Evolutionary conservation across 2,797 vertebrate species (phyloP).

Genomic region (Arremon brunneinucha): DNA sequence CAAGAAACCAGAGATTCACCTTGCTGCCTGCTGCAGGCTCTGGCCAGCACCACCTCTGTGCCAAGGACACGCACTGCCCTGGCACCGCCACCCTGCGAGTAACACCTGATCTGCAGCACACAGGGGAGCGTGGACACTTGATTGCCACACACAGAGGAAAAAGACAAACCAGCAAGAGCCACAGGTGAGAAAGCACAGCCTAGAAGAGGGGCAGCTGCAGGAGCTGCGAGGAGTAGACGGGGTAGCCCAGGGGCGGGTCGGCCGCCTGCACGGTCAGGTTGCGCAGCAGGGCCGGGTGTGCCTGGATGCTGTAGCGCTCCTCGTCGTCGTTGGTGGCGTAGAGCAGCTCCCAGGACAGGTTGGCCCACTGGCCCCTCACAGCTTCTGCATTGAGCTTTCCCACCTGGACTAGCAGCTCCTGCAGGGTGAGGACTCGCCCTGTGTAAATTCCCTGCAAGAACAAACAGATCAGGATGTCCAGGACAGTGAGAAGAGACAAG

Average conservation of each 20-base stretch:
- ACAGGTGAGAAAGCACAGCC: fast-evolving
- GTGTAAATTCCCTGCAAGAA: slow-evolving; percentile 89
- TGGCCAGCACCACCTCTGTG: neutral
- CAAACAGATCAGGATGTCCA: neutral
- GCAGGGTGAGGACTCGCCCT: slow-evolving; percentile 88
- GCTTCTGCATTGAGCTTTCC: slow-evolving; percentile 91
- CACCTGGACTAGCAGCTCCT: slow-evolving; percentile 89
- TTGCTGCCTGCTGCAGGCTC: neutral
- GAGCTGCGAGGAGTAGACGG: slow-evolving; percentile 90
- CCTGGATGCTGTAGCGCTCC: slow-evolving; percentile 97
- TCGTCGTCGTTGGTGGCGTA: slow-evolving; percentile 97
- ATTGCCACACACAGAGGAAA: neutral
- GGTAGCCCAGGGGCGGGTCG: slow-evolving; percentile 93
- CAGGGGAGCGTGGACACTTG: neutral
- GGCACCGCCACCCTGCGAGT: neutral
- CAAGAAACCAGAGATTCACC: neutral
- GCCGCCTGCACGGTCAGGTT: slow-evolving; percentile 95
- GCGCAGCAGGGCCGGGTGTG: slow-evolving; percentile 90
- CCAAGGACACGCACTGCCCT: fast-evolving
- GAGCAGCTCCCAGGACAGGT: slow-evolving; percentile 96
- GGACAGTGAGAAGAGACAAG: fast-evolving
- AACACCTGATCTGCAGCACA: neutral
- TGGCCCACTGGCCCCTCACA: slow-evolving; percentile 95
- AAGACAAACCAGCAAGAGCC: neutral
- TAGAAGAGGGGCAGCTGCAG: slow-evolving; percentile 88